Evolutionary conservation across 2,113 vertebrate genomes (phyloP), one percentile per base, ranked within the genome.

Genomic region (Seriola rivoliana): DNA sequence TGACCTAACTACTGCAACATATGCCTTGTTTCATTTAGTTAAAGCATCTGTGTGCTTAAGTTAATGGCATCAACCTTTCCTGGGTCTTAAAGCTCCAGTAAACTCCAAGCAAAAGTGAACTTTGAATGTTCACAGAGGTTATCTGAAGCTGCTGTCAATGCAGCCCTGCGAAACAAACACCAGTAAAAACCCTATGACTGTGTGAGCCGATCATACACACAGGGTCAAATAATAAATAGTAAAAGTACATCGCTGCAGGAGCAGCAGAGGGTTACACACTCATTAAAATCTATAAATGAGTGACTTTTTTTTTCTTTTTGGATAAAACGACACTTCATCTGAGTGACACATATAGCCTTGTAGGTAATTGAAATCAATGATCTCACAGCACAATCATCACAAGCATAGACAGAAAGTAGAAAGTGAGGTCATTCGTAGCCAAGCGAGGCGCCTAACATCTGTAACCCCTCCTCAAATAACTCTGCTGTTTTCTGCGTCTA

Each of bases 121-220:
- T 81, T 78, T 76, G 68, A 68, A 74, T 83, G 29, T 17, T 52
- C 57, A 60, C 32, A 67, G 21, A 64, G 17, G 4, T 23, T 65
- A 44, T 59, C 21, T 36, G 4, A 16, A 21, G 25, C 48, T 60
- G 50, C 42, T 8, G 60, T 71, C 55, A 60, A 73, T 6, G 29
- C 54, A 36, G 54, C 5, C 17, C 57, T 14, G 69, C 3, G 70
- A 63, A 34, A 60, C 50, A 84, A 86, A 89, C 57, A 81, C 1
- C 19, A 1, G n/a, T 46, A 14, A 13, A 32, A 68, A n/a, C 34
- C 63, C 38, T 57, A n/a, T 16, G 40, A 64, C 16, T 12, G 14
- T 7, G 5, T n/a, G 55, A 68, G 21, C 63, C 40, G 21, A 13
- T 34, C n/a, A 25, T 0, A 46, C 58, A 75, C 21, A 16, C 29